phyloP scores from a whole-genome alignment of 2,797 vertebrate species.

The Chaunax sp. region DNA sequence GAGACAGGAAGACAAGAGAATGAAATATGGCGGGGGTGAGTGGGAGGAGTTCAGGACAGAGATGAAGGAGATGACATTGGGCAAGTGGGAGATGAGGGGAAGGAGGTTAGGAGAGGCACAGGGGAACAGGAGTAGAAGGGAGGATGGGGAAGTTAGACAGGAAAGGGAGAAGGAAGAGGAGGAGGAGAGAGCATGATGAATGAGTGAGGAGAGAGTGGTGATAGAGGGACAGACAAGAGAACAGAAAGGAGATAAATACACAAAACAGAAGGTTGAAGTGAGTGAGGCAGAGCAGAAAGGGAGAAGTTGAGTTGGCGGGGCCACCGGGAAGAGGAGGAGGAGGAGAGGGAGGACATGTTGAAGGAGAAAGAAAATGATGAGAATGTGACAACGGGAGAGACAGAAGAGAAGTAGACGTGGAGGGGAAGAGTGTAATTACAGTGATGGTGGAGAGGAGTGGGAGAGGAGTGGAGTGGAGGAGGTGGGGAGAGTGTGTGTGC shows the following conservation, averaged over 20 bases:
- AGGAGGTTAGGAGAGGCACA: slow-evolving; percentile 36
- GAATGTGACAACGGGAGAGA: slow-evolving; percentile 32
- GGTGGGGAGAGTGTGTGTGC: slow-evolving; percentile 31
- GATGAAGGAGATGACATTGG: slow-evolving; percentile 54
- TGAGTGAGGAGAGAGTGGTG: slow-evolving; percentile 56
- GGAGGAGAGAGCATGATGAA: slow-evolving; percentile 61
- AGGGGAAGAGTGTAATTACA: slow-evolving; percentile 71
- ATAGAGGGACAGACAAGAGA: slow-evolving; percentile 60
- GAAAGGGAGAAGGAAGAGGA: slow-evolving; percentile 37
- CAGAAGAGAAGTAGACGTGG: slow-evolving; percentile 52
- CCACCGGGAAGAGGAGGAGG: slow-evolving; percentile 4
- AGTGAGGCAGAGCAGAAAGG: slow-evolving; percentile 35
- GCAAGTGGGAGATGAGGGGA: slow-evolving; percentile 44
- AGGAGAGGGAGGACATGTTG: slow-evolving; percentile 39
- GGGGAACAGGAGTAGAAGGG: slow-evolving; percentile 36
- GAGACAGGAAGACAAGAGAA: slow-evolving; percentile 52
- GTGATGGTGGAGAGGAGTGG: slow-evolving; percentile 58
- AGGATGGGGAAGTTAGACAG: slow-evolving; percentile 40
- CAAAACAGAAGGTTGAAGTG: slow-evolving; percentile 53
- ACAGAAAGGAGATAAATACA: slow-evolving; percentile 43
- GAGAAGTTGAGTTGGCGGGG: slow-evolving; percentile 39
- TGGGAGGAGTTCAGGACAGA: slow-evolving; percentile 61
- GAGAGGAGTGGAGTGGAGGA: slow-evolving; percentile 50
- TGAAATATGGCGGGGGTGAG: slow-evolving; percentile 64
- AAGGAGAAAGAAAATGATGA: slow-evolving; percentile 40